Evolutionary conservation across 2,888 invertebrate species (phyloP).

Genomic region (Volucella inflata): DNA sequence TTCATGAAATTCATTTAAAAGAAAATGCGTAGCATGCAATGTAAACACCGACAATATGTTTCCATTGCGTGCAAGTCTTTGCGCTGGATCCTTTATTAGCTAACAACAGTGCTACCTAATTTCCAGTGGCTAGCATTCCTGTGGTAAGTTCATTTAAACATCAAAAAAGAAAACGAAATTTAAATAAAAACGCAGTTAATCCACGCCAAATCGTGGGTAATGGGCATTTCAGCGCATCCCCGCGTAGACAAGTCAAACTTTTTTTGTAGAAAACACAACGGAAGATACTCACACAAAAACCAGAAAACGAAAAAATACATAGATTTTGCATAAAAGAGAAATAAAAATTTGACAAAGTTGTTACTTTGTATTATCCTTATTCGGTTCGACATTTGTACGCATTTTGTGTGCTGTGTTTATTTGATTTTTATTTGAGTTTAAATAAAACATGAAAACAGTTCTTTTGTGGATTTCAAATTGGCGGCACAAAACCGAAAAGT

Average conservation of each 20-base stretch:
- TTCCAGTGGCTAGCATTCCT: conserved; percentile 46
- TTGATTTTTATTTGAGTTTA: conserved; percentile 63
- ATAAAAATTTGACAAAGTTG: conserved; percentile 71
- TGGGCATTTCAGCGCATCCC: conserved; percentile 38
- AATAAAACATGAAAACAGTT: conserved; percentile 36
- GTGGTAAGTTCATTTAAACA: conserved; percentile 56
- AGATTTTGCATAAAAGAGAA: conserved; percentile 69
- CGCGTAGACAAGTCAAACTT: conserved; percentile 18
- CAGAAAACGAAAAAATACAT: conserved; percentile 1
- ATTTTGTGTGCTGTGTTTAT: conserved; percentile 57
- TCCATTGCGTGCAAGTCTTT: conserved; percentile 57
- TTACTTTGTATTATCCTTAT: conserved; percentile 24
- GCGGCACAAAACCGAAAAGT: conserved; percentile 31
- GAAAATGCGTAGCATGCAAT: conserved; percentile 53
- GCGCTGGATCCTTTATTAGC: conserved; percentile 30
- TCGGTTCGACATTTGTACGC: conserved; percentile 22
- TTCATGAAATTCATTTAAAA: conserved; percentile 58
- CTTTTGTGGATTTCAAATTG: conserved; percentile 39
- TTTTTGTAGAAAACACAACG: conserved; percentile 21
- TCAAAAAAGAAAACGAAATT: conserved; percentile 42
- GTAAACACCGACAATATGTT: conserved; percentile 11
- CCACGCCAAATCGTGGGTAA: conserved; percentile 16
- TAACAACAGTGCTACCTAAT: conserved; percentile 48
- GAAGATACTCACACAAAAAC: conserved; percentile 43
- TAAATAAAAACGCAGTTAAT: conserved; percentile 73